phyloP scores from a whole-genome alignment of 2,888 invertebrate genomes.

The Laothoe populi region DNA sequence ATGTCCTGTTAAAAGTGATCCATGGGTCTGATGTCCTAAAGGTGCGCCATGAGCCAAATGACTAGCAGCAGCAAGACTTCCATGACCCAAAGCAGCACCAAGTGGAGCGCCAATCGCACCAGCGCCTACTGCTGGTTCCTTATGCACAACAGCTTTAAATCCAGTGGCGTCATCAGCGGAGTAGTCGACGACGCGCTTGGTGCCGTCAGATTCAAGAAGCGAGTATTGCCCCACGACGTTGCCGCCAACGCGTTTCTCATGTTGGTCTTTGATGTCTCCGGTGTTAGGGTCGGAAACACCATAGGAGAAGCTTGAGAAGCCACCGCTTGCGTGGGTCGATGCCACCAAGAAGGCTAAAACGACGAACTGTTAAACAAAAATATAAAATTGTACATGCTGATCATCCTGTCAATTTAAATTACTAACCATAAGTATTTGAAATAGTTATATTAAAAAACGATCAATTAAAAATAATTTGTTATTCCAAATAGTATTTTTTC shows the following conservation, averaged over 20 bases:
- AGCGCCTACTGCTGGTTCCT: constrained; percentile 56
- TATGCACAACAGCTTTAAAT: constrained; percentile 66
- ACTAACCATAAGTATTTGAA: too few relatives aligned
- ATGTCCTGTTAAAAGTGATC: constrained; percentile 25
- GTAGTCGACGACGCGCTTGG: constrained; percentile 85
- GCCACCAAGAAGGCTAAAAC: constrained; percentile 57
- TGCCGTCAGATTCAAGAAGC: constrained; percentile 84
- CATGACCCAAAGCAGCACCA: constrained; percentile 23
- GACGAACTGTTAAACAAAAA: constrained; percentile 61
- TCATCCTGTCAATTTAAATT: not conserved
- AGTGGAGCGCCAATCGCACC: constrained; percentile 36
- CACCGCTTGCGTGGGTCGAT: constrained; percentile 53
- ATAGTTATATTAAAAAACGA: too few relatives aligned
- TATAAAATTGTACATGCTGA: constrained; percentile 4
- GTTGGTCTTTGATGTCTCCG: constrained; percentile 74
- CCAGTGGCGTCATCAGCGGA: constrained; percentile 62
- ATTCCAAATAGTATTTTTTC: too few relatives aligned
- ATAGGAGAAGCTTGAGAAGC: constrained; percentile 66
- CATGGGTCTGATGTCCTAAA: constrained; percentile 35
- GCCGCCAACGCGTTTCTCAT: constrained; percentile 85
- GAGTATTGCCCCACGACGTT: constrained; percentile 81
- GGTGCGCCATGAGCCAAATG: constrained; percentile 36
- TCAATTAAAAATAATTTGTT: too few relatives aligned
- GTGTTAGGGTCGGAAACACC: constrained; percentile 69
- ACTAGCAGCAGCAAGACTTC: not conserved